Conservation (phyloP, 2,888 invertebrate species). For the Cephus spinipes region DNA sequence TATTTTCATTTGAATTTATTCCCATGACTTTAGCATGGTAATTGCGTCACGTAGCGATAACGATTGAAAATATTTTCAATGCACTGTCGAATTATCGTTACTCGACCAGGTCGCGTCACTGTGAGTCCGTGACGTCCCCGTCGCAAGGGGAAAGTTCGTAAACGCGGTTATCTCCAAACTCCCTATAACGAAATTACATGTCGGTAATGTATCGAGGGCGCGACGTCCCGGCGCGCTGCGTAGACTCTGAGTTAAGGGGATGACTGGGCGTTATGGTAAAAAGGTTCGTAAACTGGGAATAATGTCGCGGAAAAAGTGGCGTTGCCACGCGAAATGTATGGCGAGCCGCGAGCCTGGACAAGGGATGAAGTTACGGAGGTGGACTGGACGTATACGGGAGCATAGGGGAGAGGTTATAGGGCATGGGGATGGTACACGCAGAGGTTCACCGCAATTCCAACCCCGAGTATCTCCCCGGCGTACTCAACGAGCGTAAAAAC, state of each 20-base stretch:
- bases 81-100: neutral
- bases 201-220: slow-evolving; percentile 57
- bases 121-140: neutral
- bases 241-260: slow-evolving; percentile 12
- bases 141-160: slow-evolving; percentile 48
- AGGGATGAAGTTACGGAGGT: neutral
- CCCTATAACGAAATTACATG: slow-evolving; percentile 55
- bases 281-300: slow-evolving; percentile 39
- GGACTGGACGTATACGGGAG: neutral
- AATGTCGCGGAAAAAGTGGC: slow-evolving; percentile 45
- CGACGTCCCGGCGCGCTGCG: slow-evolving; percentile 32
- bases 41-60: neutral
- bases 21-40: neutral
- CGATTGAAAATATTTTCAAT: neutral
- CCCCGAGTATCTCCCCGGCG: slow-evolving; percentile 57
- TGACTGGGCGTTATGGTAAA: slow-evolving; percentile 34
- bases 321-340: slow-evolving; percentile 41
- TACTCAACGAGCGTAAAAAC: slow-evolving; percentile 49
- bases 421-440: slow-evolving; percentile 40
- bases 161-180: slow-evolving; percentile 57
- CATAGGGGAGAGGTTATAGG: neutral
- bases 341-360: neutral
- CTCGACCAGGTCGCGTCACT: neutral
- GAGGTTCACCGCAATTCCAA: slow-evolving; percentile 61
- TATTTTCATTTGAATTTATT: neutral